Evolutionary conservation across 2,113 vertebrate species (phyloP).

Genomic region (Silurus glanis): DNA sequence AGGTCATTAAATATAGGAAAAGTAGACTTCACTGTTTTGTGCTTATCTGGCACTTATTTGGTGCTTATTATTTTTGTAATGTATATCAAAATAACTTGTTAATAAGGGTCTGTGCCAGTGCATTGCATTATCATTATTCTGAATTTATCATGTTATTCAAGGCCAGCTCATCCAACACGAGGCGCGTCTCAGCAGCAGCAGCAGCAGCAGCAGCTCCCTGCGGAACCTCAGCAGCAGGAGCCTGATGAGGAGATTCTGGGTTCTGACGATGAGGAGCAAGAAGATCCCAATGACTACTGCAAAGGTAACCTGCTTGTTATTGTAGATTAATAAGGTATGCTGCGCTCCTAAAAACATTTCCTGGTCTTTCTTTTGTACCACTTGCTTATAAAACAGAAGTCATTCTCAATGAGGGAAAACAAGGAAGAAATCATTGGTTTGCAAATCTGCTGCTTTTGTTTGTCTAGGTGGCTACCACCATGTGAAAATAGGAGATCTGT

Average conservation of each 20-base stretch:
- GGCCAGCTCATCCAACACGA: constrained; percentile 82
- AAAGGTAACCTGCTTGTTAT: constrained; percentile 76
- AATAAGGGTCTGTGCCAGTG: neutral
- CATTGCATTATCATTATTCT: neutral
- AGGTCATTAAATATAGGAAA: neutral
- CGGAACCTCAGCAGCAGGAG: constrained; percentile 83
- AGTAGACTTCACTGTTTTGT: neutral
- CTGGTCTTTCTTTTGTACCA: neutral
- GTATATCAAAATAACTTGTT: neutral
- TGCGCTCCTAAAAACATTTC: neutral
- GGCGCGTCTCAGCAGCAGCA: constrained; percentile 74
- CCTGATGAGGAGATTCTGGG: constrained; percentile 96
- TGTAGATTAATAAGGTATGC: neutral
- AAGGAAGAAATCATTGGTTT: neutral
- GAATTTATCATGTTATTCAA: constrained; percentile 57
- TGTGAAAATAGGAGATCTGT: constrained; percentile 96
- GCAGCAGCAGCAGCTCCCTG: constrained; percentile 78
- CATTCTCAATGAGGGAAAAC: neutral
- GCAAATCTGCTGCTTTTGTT: constrained; percentile 22
- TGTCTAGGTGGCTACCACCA: constrained; percentile 91
- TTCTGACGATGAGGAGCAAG: constrained; percentile 98
- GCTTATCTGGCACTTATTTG: no score
- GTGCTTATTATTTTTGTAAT: no score
- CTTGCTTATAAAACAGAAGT: neutral
- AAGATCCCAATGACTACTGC: constrained; percentile 97